A percentile compares a stretch with the other conserved stretches of the same genome.
Evolutionary conservation across 2,888 invertebrate species (phyloP).

Genomic region (Lamellibrachia columna): DNA sequence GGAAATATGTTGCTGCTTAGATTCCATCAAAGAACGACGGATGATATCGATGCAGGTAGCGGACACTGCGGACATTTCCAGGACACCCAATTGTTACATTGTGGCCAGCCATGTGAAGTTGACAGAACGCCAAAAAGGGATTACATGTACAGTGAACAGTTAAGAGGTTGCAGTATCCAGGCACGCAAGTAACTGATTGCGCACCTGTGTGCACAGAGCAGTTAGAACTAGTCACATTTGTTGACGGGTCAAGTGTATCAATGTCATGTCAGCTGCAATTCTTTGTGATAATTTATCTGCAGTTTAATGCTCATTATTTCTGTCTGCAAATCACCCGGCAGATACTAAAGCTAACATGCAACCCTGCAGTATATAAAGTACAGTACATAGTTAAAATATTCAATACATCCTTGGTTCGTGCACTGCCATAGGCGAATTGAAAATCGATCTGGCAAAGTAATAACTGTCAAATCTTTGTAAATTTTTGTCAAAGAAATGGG

Average conservation of each 20-base stretch:
- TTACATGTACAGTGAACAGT: background rate
- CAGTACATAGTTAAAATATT: background rate
- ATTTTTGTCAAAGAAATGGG: background rate
- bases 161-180: background rate
- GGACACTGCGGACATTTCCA: background rate
- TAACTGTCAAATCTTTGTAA: background rate
- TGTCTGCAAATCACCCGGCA: background rate
- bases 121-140: background rate
- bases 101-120: background rate
- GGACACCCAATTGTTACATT: background rate
- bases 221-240: slow-evolving; percentile 7
- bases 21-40: too few relatives aligned
- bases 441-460: background rate
- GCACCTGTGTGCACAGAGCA: background rate
- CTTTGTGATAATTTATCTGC: background rate
- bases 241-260: background rate
- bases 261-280: background rate
- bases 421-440: background rate
- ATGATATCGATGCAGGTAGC: too few relatives aligned
- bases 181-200: background rate
- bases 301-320: background rate
- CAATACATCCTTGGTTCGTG: background rate
- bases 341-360: background rate
- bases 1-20: too few relatives aligned
- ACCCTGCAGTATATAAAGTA: background rate